Conservation (phyloP, 2,888 invertebrate genomes). For the Stenodera caucasica region DNA sequence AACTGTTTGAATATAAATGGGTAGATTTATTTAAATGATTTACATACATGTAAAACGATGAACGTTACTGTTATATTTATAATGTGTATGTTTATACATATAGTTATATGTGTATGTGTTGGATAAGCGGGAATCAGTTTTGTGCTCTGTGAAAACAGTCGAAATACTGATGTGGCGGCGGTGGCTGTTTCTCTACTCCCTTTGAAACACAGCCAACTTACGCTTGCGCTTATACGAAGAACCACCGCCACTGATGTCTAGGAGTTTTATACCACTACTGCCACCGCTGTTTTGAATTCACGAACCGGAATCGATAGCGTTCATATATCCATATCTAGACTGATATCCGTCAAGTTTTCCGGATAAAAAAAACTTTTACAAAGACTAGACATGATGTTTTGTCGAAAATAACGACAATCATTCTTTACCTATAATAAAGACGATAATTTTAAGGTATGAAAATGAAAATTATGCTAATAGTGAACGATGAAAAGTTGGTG, state of each 20-base stretch:
- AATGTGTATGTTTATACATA: neutral
- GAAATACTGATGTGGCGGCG: slow-evolving; percentile 34
- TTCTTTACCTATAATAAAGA: no score
- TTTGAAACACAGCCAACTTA: slow-evolving; percentile 30
- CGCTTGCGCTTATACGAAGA: slow-evolving; percentile 31
- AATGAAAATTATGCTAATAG: neutral
- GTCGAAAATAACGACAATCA: neutral
- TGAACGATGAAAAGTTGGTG: neutral
- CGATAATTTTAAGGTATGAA: neutral
- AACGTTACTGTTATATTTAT: neutral
- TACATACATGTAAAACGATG: neutral
- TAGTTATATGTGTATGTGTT: neutral
- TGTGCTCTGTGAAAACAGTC: slow-evolving; percentile 31
- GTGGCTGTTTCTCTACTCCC: slow-evolving; percentile 26
- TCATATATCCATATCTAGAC: slow-evolving; percentile 29
- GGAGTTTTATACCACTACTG: slow-evolving; percentile 13
- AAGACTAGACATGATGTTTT: neutral
- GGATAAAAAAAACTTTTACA: slow-evolving; percentile 17
- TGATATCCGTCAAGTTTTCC: slow-evolving; percentile 37
- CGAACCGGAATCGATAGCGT: slow-evolving; percentile 44
- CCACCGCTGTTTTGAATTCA: slow-evolving; percentile 34
- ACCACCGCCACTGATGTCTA: slow-evolving; percentile 2
- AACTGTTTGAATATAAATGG: neutral
- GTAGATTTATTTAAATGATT: neutral
- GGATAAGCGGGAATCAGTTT: slow-evolving; percentile 23